Evolutionary conservation across 2,797 vertebrate genomes (phyloP).

Genomic region (Myotis myotis): DNA sequence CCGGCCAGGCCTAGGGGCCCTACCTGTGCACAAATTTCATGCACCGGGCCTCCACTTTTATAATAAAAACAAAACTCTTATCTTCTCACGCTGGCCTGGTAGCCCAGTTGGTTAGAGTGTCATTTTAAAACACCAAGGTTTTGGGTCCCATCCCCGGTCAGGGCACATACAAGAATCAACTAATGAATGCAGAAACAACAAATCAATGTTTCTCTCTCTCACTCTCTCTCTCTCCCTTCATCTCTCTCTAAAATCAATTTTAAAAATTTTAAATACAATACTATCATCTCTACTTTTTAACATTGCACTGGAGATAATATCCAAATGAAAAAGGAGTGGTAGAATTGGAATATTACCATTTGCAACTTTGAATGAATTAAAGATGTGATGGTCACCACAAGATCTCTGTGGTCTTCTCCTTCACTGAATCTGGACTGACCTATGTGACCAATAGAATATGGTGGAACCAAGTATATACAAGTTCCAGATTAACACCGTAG

Average conservation of each 20-base stretch:
- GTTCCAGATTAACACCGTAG: background rate
- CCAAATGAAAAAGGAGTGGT: background rate
- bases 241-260: too few relatives aligned
- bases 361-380: background rate
- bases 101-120: too few relatives aligned
- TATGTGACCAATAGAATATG: background rate
- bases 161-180: too few relatives aligned
- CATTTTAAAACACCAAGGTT: too few relatives aligned
- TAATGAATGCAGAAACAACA: too few relatives aligned
- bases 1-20: too few relatives aligned
- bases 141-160: too few relatives aligned
- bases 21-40: too few relatives aligned
- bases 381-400: background rate
- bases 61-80: background rate
- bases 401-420: background rate
- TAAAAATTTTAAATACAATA: too few relatives aligned
- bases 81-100: too few relatives aligned
- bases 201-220: too few relatives aligned
- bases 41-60: background rate
- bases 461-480: background rate
- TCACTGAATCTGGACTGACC: background rate
- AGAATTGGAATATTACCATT: background rate
- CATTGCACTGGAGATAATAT: background rate
- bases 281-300: background rate
- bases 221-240: too few relatives aligned